These are phyloP conservation scores for Tenualosa thibaudeaui DNA, from an alignment of 2,797 vertebrate genomes.

Conservation along the genomic window DNA sequence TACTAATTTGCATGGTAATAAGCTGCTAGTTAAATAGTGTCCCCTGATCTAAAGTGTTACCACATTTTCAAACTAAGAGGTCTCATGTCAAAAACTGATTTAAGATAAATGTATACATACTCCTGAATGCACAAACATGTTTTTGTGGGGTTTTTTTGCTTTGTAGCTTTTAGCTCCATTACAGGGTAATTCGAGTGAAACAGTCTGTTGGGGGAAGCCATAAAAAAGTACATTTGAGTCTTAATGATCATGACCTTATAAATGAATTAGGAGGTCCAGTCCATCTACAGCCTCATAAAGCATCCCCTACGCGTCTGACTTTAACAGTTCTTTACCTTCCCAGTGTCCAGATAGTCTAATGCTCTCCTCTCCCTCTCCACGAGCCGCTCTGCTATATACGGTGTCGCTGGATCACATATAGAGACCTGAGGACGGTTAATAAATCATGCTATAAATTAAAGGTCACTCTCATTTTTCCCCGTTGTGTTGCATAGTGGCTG, in stretches of 20 bases:
- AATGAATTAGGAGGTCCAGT: conserved; percentile 13
- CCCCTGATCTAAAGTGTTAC: no score
- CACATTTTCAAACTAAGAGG: no score
- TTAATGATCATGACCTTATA: background rate
- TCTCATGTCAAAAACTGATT: no score
- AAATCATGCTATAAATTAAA: conserved; percentile 22
- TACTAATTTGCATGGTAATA: no score
- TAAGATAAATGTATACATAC: no score
- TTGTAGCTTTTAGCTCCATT: background rate
- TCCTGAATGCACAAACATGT: no score
- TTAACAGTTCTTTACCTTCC: background rate
- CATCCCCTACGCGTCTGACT: no score
- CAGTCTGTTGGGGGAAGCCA: background rate
- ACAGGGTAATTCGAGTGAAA: background rate
- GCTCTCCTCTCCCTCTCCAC: background rate
- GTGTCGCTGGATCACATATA: background rate
- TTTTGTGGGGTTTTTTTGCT: no score
- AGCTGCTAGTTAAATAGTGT: no score
- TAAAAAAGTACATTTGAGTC: background rate
- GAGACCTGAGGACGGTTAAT: background rate
- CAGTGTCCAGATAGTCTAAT: background rate
- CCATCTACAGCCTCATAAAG: background rate
- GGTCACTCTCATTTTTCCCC: conserved; percentile 25
- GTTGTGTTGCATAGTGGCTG: conserved; percentile 3
- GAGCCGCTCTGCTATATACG: background rate